Evolutionary conservation across 2,888 invertebrate species (phyloP), one percentile per base, ranked within the genome.

Genomic region (Xiphydria camelus): DNA sequence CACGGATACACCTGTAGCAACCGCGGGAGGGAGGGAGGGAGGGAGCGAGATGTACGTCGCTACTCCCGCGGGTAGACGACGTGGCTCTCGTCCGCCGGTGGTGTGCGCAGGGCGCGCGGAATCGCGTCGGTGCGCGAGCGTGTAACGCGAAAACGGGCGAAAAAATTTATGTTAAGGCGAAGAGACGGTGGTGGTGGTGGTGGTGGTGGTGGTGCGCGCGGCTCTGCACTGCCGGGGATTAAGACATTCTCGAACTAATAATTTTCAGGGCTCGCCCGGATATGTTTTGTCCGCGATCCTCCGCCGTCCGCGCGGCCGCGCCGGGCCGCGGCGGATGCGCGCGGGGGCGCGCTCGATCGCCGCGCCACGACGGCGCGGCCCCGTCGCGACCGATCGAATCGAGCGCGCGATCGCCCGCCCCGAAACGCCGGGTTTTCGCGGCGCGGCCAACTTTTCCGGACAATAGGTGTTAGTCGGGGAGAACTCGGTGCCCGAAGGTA

Each of bases 161-260:
- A 63, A 58, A 58, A 51, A 48, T 65, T 56, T 60, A 67, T 55
- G 63, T 61, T 61, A 57, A 62, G 56, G 61, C 57, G 51, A 56
- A 59, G n/a, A n/a, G 58, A 62, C 55, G 51, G 61, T n/a, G n/a
- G n/a, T n/a, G n/a, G n/a, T n/a, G n/a, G n/a, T n/a, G n/a, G n/a
- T n/a, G n/a, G n/a, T n/a, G n/a, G n/a, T n/a, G n/a, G n/a, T n/a
- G n/a, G n/a, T n/a, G n/a, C n/a, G n/a, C 57, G 55, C 58, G 60
- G 50, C 52, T 47, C 47, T 40, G 50, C 55, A 47, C 45, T 51
- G 53, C 56, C 58, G 57, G 53, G 63, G 61, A 73, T 73, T 69
- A 70, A 73, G 72, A 72, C 72, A 73, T 72, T 69, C 68, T 53
- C 68, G 59, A 57, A 59, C 68, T 71, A 68, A 71, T 71, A 71